Percentiles rank a stretch among this genome's conserved stretches.
Conservation (phyloP, 2,113 vertebrate species). For the Scatophagus argus region DNA sequence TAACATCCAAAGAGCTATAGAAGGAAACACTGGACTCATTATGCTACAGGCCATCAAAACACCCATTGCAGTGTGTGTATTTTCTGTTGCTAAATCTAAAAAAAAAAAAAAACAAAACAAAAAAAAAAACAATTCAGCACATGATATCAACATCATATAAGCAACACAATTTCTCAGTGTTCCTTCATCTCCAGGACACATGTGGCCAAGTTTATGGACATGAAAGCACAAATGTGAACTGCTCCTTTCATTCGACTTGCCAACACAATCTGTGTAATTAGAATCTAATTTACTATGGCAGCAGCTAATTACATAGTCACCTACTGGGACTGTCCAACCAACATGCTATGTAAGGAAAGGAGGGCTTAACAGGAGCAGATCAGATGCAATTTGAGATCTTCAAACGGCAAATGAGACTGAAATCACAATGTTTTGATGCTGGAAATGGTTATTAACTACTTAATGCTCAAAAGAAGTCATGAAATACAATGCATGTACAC, state of each 20-base stretch:
- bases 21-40: neutral
- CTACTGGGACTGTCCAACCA: slow-evolving; percentile 26
- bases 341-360: neutral
- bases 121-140: neutral
- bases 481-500: too few relatives aligned
- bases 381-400: neutral
- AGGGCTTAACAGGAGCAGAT: slow-evolving; percentile 29
- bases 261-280: slow-evolving; percentile 55
- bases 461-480: slow-evolving; percentile 7
- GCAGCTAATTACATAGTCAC: slow-evolving; percentile 50
- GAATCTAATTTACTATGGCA: slow-evolving; percentile 39
- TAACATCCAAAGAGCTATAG: neutral
- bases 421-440: neutral
- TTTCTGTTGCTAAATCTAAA: neutral
- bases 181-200: neutral
- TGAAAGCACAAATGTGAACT: slow-evolving; percentile 31
- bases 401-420: neutral
- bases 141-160: neutral
- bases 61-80: neutral
- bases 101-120: too few relatives aligned
- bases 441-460: slow-evolving; percentile 9
- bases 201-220: slow-evolving; percentile 14
- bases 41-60: neutral
- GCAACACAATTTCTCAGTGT: neutral
- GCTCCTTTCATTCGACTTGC: slow-evolving; percentile 41